These are phyloP conservation scores for Sphecodes monilicornis DNA, from an alignment of 2,888 invertebrate species.

Conservation along the genomic window DNA sequence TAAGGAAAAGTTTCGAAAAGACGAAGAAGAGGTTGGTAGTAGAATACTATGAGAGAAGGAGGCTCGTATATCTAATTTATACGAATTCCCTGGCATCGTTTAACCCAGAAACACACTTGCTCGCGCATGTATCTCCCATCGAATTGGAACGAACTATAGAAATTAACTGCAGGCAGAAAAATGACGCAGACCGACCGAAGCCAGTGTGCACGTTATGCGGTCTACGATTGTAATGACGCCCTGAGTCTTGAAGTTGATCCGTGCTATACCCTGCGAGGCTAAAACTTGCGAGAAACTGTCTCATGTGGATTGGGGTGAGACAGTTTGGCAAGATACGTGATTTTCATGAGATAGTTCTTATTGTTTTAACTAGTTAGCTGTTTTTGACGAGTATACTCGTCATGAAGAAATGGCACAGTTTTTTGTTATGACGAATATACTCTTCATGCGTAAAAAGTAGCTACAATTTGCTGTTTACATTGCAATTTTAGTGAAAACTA, in stretches of 20 bases:
- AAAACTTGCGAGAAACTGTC: constrained; percentile 25
- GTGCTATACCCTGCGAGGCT: constrained; percentile 11
- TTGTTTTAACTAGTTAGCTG: no score
- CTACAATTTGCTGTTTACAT: no score
- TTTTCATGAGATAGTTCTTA: not conserved
- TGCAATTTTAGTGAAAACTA: no score
- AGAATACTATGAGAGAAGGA: not conserved
- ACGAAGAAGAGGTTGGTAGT: constrained; percentile 3
- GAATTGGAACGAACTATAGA: constrained; percentile 60
- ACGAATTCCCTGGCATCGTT: constrained; percentile 28
- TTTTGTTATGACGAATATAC: no score
- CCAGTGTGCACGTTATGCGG: constrained; percentile 42
- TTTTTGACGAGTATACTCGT: no score
- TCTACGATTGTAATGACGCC: constrained; percentile 35
- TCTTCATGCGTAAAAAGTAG: no score
- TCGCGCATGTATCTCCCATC: constrained; percentile 19
- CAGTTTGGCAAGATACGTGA: not conserved
- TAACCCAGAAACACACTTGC: constrained; percentile 42
- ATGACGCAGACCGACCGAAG: constrained; percentile 37
- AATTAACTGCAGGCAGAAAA: constrained; percentile 59
- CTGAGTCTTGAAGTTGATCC: constrained; percentile 43
- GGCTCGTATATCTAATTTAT: constrained; percentile 34
- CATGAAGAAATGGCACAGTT: no score
- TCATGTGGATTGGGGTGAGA: not conserved
- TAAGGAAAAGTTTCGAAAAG: not conserved